phyloP scores from a whole-genome alignment of 2,888 invertebrate genomes.

The Sipha maydis region DNA sequence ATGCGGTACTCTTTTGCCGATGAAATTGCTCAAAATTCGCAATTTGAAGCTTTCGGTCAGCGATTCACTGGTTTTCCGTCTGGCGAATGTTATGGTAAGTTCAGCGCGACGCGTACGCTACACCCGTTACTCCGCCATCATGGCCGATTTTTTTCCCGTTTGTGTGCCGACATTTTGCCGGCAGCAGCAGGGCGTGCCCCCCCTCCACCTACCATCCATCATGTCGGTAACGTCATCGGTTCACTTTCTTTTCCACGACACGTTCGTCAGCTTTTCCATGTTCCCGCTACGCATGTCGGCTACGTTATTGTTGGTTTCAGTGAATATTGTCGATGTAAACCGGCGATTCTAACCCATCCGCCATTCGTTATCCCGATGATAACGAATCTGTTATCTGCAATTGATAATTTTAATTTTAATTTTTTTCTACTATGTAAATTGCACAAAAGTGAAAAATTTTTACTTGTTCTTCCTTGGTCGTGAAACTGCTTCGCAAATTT shows the following conservation, averaged over 20 bases:
- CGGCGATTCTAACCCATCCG: neutral
- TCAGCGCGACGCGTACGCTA: neutral
- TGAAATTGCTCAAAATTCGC: slow-evolving; percentile 48
- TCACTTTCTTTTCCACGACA: slow-evolving; percentile 44
- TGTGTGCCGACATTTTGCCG: slow-evolving; percentile 31
- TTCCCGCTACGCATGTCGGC: neutral
- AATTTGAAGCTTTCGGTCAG: slow-evolving; percentile 48
- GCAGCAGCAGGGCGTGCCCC: slow-evolving; percentile 34
- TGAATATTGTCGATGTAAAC: neutral
- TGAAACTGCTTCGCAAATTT: too few relatives aligned
- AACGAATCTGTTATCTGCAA: neutral
- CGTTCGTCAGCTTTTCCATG: slow-evolving; percentile 22
- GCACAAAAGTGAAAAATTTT: too few relatives aligned
- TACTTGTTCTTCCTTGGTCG: too few relatives aligned
- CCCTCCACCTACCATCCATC: neutral
- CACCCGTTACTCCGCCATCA: neutral
- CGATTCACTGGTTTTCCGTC: slow-evolving; percentile 56
- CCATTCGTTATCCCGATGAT: neutral
- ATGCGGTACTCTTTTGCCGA: slow-evolving; percentile 57
- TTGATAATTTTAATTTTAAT: neutral
- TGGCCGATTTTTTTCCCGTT: slow-evolving; percentile 52
- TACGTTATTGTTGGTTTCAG: neutral
- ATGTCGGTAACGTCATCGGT: slow-evolving; percentile 7
- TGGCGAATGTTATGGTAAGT: slow-evolving; percentile 57
- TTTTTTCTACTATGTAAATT: neutral